Evolutionary conservation across 2,888 invertebrate genomes (phyloP), one percentile per base, ranked within the genome.

Genomic region (Megalurothrips usitatus): DNA sequence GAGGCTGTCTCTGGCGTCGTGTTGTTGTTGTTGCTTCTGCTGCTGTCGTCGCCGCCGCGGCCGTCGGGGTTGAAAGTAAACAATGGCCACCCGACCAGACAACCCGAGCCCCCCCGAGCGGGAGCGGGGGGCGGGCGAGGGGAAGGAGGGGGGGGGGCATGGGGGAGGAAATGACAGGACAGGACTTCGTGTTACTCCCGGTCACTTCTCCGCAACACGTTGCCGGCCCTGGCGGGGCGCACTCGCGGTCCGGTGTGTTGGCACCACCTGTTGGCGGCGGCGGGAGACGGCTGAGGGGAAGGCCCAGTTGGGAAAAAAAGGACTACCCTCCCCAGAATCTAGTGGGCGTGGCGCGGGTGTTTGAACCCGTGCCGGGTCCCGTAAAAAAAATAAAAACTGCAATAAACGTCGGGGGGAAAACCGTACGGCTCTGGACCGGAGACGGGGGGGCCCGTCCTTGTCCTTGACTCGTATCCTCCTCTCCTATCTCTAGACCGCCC

Each of bases 81-180:
- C 58, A 58, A 58, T 58, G 58, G 58, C 58, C 11, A 58, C 58
- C 58, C 11, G 58, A 58, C 14, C 52, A 11, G 52, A n/a, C 58
- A 58, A 58, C 58, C 58, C 11, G 58, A 58, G 52, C 52, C 26
- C 58, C 12, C 12, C 52, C 79, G 28, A 17, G 0, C 14, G 26
- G 49, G 52, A 23, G 49, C 79, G 17, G 78, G 49, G 80, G 28
- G 79, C 47, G 43, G 52, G 79, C 79, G 34, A 49, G 81, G 81
- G 78, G 63, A 75, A 49, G 43, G n/a, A 81, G 78, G 14, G 79
- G 19, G 34, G 48, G 80, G 19, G 43, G 79, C n/a, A n/a, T 79
- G 63, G 79, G n/a, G 63, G 80, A 4, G 34, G 34, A 43, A 6
- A n/a, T n/a, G n/a, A 6, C 6, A 43, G 34, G 34, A 6, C 6